A percentile compares a stretch with the other conserved stretches of the same genome.
Conservation (phyloP, 2,113 vertebrate species). For the Spea multiplicata region DNA sequence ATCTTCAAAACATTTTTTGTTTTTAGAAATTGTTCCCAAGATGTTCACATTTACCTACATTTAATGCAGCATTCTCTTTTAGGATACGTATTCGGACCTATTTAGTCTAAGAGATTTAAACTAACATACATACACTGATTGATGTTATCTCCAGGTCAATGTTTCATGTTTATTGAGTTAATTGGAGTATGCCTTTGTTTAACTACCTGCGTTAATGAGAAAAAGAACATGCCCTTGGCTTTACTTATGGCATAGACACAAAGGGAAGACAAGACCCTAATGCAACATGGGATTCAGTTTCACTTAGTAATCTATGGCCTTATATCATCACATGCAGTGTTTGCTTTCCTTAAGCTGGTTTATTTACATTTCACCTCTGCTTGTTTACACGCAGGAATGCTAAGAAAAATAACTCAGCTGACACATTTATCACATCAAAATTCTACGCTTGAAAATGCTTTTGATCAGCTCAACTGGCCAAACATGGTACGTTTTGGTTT, state of each 20-base stretch:
- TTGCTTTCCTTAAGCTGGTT: constrained; percentile 1
- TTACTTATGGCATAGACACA: constrained; percentile 8
- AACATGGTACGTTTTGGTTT: too few species aligned
- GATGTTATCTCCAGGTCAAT: neutral
- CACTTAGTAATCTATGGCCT: neutral
- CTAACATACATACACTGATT: neutral
- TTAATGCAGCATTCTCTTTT: too few species aligned
- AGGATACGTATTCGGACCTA: too few species aligned
- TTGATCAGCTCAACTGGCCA: too few species aligned
- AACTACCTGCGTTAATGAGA: constrained; percentile 3
- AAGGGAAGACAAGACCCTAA: neutral
- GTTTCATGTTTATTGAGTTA: constrained; percentile 4
- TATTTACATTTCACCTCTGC: neutral
- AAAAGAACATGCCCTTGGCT: constrained; percentile 5
- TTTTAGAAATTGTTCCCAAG: too few species aligned
- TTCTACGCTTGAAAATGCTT: neutral
- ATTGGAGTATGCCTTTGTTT: constrained; percentile 17
- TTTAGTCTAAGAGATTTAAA: too few species aligned
- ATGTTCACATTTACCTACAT: too few species aligned
- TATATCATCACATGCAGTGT: neutral
- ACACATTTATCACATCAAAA: neutral
- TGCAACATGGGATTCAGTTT: neutral
- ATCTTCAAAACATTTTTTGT: too few species aligned
- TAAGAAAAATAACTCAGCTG: neutral
- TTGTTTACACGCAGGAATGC: neutral